Evolutionary conservation across 1,140 invertebrate genomes (phyloP), one percentile per base, ranked within the genome.

Genomic region (Grapholita molesta): DNA sequence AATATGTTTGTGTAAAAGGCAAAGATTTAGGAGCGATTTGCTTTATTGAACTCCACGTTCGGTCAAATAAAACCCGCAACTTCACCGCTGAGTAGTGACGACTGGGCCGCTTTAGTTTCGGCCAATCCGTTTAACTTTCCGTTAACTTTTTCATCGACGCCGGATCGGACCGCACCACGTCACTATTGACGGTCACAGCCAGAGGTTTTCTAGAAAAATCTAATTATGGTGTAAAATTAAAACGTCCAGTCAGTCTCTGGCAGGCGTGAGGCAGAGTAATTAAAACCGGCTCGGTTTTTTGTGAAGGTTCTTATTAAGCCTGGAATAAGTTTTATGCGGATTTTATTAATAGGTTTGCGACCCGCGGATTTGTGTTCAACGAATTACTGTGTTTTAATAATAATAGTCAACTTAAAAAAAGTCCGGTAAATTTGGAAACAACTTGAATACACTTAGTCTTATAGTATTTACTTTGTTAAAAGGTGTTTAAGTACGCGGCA

Each of bases 221-320:
- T 83, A 84, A 86, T 86, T 84, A 85, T 75, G 72, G 76, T 70
- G 69, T 77, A 78, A 84, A 84, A 81, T 83, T 83, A 84, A 81
- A 83, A 78, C 70, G 70, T 66, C 67, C 75, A 70, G 79, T 72
- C 74, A 76, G 69, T 74, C 55, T 61, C 64, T 48, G 66, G 55
- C 76, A 75, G 73, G 68, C 69, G 57, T 65, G 53, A 73, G 72
- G 67, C 76, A 53, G 73, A 68, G 78, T 84, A 86, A 86, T 86
- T 85, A 83, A 81, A 82, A 76, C 71, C 72, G 75, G 69, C 77
- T n/a, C 71, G 73, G 71, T 67, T 55, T 72, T 75, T 73, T 55
- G 55, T 30, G 55, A 28, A 48, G 24, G 25, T 12, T 28, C 55
- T 61, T 64, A 69, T 65, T 65, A 68, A 65, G 61, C 38, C 68